Evolutionary conservation across 2,888 invertebrate genomes (phyloP).

Genomic region (Rhabditophanes sp.): DNA sequence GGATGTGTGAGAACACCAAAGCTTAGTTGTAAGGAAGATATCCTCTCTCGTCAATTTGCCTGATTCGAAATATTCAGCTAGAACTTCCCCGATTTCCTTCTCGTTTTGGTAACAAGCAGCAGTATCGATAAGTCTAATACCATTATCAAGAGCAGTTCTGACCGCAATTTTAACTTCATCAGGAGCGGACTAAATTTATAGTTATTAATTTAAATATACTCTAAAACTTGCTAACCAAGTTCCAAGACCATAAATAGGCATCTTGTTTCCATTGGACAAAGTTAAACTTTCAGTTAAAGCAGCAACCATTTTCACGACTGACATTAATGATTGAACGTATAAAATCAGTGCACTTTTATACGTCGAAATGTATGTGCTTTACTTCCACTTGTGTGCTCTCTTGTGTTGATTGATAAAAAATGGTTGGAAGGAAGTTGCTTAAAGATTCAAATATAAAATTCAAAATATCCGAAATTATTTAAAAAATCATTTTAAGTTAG

Average conservation of each 20-base stretch:
- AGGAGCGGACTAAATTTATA: slow-evolving; percentile 2
- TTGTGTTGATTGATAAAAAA: too few species aligned
- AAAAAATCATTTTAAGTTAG: too few species aligned
- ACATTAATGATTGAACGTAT: too few species aligned
- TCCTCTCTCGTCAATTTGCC: slow-evolving; percentile 47
- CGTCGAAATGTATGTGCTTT: too few species aligned
- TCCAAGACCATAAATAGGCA: slow-evolving; percentile 25
- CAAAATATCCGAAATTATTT: too few species aligned
- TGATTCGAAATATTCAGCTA: slow-evolving; percentile 14
- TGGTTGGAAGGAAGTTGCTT: too few species aligned
- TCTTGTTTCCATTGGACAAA: too few species aligned
- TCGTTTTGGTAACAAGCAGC: slow-evolving; percentile 58
- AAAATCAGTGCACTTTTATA: too few species aligned
- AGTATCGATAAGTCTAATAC: slow-evolving; percentile 35
- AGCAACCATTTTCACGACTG: too few species aligned
- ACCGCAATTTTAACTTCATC: slow-evolving; percentile 21
- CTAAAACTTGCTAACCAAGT: slow-evolving; percentile 18
- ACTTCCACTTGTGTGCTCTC: too few species aligned
- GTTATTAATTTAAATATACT: background rate
- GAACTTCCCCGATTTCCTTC: slow-evolving; percentile 52
- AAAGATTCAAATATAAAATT: too few species aligned
- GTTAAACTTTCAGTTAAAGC: too few species aligned
- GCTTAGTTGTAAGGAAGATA: slow-evolving; percentile 32
- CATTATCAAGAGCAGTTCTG: slow-evolving; percentile 32
- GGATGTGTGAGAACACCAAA: slow-evolving; percentile 9